Base-by-base conservation (phyloP, 1,140 invertebrate genomes). In the Calosoma granatense region DNA sequence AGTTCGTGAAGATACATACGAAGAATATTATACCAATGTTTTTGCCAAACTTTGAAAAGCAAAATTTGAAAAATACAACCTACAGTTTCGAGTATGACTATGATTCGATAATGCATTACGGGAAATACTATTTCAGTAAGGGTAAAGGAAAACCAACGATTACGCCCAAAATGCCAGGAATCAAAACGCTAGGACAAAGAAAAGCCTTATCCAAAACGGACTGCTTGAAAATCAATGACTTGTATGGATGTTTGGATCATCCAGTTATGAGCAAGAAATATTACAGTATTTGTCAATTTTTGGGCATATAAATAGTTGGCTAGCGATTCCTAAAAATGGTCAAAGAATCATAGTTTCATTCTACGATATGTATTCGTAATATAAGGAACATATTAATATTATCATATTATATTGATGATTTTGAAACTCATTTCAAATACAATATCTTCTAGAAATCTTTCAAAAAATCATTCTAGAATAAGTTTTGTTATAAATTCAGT, bases 41-140 rank as follows among this genome's bases (percentile, higher is more conserved):
- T 60, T 65, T 74, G 56, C 71, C 73, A 12, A 78, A 85, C 70
- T 78, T 86, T 69, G 72, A 81, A 60, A 79, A 86, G 70, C 73
- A 82, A 62, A 78, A 77, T 61, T 66, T 74, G 57, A 77, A 73
- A 41, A 83, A 84, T 63, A 82, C 80, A 19, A 79, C 80, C 0
- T 79, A 79, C 61, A 75, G 71, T 54, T 84, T 80, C 67, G 81
- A 84, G 59, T 87, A 87, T 61, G 85, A 87, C 64, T 86, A 82
- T 63, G 78, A 84, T 54, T 85, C 82, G 23, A 84, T 87, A 30
- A 86, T 87, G 84, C 85, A 87, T 65, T 87, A 87, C 62, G 85
- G 85, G 2, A 75, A 73, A 56, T 73, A 77, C 64, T 80, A 74
- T 67, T 82, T 71, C 65, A 81, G 76, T 63, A 74, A 72, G 60